Base-by-base conservation (phyloP, 2,113 vertebrate genomes). In the Hipposideros armiger region DNA sequence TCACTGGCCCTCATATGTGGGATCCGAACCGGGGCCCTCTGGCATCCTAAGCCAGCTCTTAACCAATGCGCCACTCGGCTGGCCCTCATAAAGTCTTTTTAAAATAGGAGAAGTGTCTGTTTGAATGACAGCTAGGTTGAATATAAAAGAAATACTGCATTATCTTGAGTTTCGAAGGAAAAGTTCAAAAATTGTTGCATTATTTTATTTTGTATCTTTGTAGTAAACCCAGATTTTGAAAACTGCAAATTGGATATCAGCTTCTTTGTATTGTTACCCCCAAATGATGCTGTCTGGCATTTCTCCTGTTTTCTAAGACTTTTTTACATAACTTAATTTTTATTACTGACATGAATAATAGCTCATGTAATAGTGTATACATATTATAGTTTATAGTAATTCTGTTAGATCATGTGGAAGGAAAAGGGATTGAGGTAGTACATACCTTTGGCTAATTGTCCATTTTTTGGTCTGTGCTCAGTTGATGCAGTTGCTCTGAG, bases 131-230 rank as follows among this genome's bases (percentile, higher is more conserved):
- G 11, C 56, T 76, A 6, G 9, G 95, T 80, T 94, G 42, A 91
- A 66, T 91, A 81, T 87, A 78, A 88, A 70, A 47, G 52, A 87
- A 96, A 86, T 50, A 42, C 87, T 54, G n/a, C 14, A 54, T 94
- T 90, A 56, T 83, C 32, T 93, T 95, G 80, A 85, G 78, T 76
- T 92, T 94, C 74, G 66, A 90, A 87, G 74, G 70, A 64, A 69
- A 11, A 76, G 5, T 58, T 78, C 36, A 5, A 26, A 77, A 26
- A 50, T 74, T 9, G 1, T 47, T 82, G 10, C 22, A 56, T 17
- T 45, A 2, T 81, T 82, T 83, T 3, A 66, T 89, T 89, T 95
- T 94, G 26, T 96, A n/a, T 52, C 72, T 85, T 89, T 95, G 14
- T 72, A 96, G 20, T 87, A 73, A 78, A 82, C 60, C 6, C 26